Evolutionary conservation across 37 sponge, comb jelly and placozoan genomes (phyloP).

Genomic region (Lycopodina hypogea): DNA sequence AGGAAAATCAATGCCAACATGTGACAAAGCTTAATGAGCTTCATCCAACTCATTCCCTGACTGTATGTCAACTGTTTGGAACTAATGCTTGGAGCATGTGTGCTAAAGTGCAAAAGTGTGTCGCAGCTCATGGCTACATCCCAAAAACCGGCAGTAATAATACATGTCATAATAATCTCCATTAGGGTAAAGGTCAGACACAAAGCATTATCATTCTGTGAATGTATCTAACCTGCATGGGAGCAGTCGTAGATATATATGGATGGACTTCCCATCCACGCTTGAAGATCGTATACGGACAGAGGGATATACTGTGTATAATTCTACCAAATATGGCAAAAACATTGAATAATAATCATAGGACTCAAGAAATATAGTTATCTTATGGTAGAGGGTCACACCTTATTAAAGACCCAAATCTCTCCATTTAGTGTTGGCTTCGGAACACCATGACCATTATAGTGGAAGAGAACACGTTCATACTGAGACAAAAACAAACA

Average conservation of each 20-base stretch:
- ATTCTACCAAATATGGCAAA: constrained; percentile 29
- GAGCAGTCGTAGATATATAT: constrained; percentile 95
- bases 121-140: too few species aligned
- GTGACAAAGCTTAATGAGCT: too few species aligned
- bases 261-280: constrained; percentile 90
- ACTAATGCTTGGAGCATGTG: too few species aligned
- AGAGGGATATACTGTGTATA: constrained; percentile 98
- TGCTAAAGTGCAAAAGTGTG: too few species aligned
- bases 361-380: neutral
- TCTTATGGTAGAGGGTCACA: neutral
- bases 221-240: constrained; percentile 68
- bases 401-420: constrained; percentile 99
- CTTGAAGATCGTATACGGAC: constrained; percentile 90
- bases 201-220: too few species aligned
- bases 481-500: constrained; percentile 29
- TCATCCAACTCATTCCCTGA: too few species aligned
- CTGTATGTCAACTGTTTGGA: too few species aligned
- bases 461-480: constrained; percentile 95
- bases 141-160: too few species aligned
- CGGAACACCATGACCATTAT: constrained; percentile 98
- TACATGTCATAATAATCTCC: too few species aligned
- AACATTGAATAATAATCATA: neutral
- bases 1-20: too few species aligned
- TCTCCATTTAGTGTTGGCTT: constrained; percentile 92
- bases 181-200: too few species aligned